A percentile compares a stretch with the other conserved stretches of the same genome.
phyloP scores from a whole-genome alignment of 2,113 vertebrate genomes.

The Hymenochirus boettgeri region DNA sequence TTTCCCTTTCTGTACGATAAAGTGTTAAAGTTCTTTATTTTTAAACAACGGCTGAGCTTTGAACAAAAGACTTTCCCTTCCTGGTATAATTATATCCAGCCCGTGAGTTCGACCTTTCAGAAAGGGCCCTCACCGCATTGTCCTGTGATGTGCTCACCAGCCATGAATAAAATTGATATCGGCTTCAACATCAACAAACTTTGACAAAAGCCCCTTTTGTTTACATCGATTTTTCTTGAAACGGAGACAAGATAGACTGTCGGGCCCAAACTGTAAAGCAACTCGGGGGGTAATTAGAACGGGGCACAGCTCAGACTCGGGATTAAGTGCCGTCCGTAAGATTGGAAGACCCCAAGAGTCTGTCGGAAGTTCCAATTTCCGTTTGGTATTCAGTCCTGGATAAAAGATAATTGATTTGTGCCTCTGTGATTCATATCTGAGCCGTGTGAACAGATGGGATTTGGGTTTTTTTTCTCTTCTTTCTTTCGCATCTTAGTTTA shows the following conservation, averaged over 20 bases:
- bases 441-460: not conserved
- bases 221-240: conserved; percentile 24
- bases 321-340: conserved; percentile 3
- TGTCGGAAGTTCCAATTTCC: not conserved
- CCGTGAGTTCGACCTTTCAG: not conserved
- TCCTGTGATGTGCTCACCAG: not conserved
- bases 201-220: conserved; percentile 8
- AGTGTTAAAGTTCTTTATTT: no score
- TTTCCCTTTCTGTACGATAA: no score
- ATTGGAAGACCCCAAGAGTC: not conserved
- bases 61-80: no score
- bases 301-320: not conserved
- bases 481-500: not conserved
- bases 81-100: conserved; percentile 3
- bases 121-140: not conserved
- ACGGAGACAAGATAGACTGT: conserved; percentile 17
- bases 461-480: not conserved
- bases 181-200: conserved; percentile 11
- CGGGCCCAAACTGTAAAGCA: not conserved
- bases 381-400: not conserved
- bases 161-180: not conserved
- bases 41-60: no score
- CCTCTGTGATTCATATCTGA: not conserved
- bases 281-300: not conserved
- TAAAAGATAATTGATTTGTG: conserved; percentile 3